phyloP scores from a whole-genome alignment of 1,140 invertebrate genomes.

The Zaprionus nigranus region DNA sequence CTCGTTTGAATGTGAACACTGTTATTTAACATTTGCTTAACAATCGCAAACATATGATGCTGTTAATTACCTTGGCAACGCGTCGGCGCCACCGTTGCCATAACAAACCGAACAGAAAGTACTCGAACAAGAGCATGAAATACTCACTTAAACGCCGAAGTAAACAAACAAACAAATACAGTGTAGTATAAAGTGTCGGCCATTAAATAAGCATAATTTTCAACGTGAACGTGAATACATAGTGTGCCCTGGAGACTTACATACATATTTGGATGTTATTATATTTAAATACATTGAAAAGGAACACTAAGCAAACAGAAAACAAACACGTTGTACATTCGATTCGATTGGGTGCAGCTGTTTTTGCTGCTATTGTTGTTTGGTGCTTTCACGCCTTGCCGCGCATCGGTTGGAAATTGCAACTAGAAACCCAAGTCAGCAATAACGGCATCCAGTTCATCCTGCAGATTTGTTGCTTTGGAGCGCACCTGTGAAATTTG shows the following conservation, averaged over 20 bases:
- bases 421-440: conserved; percentile 80
- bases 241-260: conserved; percentile 40
- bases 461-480: conserved; percentile 89
- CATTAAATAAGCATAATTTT: conserved; percentile 13
- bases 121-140: conserved; percentile 11
- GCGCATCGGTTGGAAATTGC: not conserved
- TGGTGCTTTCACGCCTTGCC: not conserved
- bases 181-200: not conserved
- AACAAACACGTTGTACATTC: conserved; percentile 63
- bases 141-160: conserved; percentile 4
- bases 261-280: conserved; percentile 51
- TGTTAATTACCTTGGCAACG: conserved; percentile 5
- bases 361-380: not conserved
- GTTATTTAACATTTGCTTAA: conserved; percentile 14
- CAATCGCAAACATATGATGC: conserved; percentile 11
- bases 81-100: conserved; percentile 53
- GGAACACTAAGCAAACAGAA: conserved; percentile 71
- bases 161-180: conserved; percentile 23
- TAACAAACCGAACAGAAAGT: conserved; percentile 28
- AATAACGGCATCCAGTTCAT: conserved; percentile 90
- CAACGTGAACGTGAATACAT: conserved; percentile 28
- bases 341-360: conserved; percentile 10
- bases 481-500: conserved; percentile 92
- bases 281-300: conserved; percentile 71
- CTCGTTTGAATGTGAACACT: not conserved